A percentile compares a stretch with the other conserved stretches of the same genome.
These are phyloP conservation scores for Drosophila mayaguana DNA, from an alignment of 2,888 invertebrate genomes.

Conservation along the genomic window DNA sequence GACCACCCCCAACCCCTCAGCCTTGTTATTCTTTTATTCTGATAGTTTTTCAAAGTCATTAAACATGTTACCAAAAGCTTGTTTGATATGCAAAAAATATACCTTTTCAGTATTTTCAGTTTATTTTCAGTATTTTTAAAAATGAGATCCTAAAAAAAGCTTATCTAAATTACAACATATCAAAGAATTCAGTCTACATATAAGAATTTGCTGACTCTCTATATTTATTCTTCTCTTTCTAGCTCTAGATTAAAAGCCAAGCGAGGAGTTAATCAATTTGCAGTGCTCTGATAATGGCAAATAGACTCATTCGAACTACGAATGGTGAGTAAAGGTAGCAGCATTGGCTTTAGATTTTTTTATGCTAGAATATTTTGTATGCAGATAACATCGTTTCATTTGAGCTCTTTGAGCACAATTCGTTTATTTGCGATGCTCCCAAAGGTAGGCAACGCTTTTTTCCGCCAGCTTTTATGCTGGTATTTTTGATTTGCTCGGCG, in stretches of 20 bases:
- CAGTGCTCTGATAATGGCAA: not conserved
- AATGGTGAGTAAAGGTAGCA: not conserved
- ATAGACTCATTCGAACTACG: not conserved
- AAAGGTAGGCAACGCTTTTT: slow-evolving; percentile 67
- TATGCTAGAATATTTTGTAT: not conserved
- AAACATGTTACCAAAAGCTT: not conserved
- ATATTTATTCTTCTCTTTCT: too few relatives aligned
- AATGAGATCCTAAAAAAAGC: too few relatives aligned
- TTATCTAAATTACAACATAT: too few relatives aligned
- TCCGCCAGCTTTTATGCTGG: slow-evolving; percentile 24
- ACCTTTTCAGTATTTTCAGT: not conserved
- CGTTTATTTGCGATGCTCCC: slow-evolving; percentile 27
- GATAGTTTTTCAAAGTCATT: not conserved
- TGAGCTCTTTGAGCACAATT: slow-evolving; percentile 11
- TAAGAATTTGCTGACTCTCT: not conserved
- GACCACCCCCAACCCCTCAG: too few relatives aligned
- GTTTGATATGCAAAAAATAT: too few relatives aligned
- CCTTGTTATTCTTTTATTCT: not conserved
- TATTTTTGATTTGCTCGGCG: slow-evolving; percentile 45
- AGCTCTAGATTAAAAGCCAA: not conserved
- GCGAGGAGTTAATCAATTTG: not conserved
- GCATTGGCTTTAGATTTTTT: not conserved
- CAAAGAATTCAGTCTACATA: too few relatives aligned
- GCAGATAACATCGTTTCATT: slow-evolving; percentile 4
- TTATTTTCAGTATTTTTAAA: not conserved